Evolutionary conservation across 2,888 invertebrate genomes (phyloP), one percentile per base, ranked within the genome.

Genomic region (Brachynemurus nebulosus): DNA sequence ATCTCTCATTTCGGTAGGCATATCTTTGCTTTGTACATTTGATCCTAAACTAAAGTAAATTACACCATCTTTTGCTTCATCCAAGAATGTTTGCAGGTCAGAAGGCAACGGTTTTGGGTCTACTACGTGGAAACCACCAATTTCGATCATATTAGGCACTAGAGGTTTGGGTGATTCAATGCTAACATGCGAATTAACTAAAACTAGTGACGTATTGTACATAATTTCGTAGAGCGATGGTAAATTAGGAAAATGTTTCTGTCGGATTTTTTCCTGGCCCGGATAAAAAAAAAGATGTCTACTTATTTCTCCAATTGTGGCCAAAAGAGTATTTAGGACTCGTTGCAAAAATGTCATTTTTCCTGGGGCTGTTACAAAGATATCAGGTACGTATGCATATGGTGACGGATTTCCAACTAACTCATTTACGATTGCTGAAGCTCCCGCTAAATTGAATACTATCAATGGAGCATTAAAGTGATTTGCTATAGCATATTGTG

Each of bases 121-220:
- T 23, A 53, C 47, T 16, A 59, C 49, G 44, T 59, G 59, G 42
- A 55, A 55, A 5, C 59, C 60, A 17, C 57, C 59, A 20, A 59
- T 54, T 42, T 55, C 55, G 6, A 60, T 54, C 44, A 58, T 55
- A 53, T 71, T 73, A 0, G 75, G 76, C 2, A 71, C 61, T 20
- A 68, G 62, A 0, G 74, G 73, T 6, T 61, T 57, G 1, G 71
- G 63, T 4, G 59, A 50, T 40, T 68, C 67, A 45, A 69, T 64
- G 55, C 69, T 48, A 7, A 44, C 38, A 38, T 50, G 49, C 0
- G 59, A 57, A 47, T 61, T 61, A 5, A 57, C 16, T 11, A 61
- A 42, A 2, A 59, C 47, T 42, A 61, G 43, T 1, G 57, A 56
- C 0, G 52, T 49, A 20, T 53, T 52, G 16, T 45, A 45, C 11